Conservation (phyloP, 2,797 vertebrate genomes). For the Esox lucius region DNA sequence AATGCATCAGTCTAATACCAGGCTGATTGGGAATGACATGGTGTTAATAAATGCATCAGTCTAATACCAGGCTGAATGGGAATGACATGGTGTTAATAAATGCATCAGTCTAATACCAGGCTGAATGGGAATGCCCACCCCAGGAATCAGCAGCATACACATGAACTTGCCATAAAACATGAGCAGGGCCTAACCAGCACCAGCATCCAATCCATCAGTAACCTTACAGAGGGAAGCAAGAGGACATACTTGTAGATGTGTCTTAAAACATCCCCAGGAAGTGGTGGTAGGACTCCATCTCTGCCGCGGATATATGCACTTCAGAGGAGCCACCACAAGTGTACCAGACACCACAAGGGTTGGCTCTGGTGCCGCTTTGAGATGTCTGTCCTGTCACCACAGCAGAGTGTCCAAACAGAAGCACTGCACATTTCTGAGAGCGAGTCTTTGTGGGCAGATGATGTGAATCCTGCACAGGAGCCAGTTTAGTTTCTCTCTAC, state of each 20-base stretch:
- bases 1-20: too few relatives aligned
- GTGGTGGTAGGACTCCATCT: slow-evolving; percentile 86
- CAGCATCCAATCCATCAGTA: not conserved
- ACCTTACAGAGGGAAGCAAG: not conserved
- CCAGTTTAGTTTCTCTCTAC: not conserved
- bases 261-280: slow-evolving; percentile 80
- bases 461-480: too few relatives aligned
- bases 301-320: slow-evolving; percentile 82
- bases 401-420: slow-evolving; percentile 32
- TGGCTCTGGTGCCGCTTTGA: slow-evolving; percentile 43
- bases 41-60: not conserved
- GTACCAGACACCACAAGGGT: slow-evolving; percentile 63
- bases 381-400: slow-evolving; percentile 32
- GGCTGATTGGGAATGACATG: not conserved
- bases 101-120: not conserved
- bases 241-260: slow-evolving; percentile 76
- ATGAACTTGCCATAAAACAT: not conserved
- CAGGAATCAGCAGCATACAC: not conserved
- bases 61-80: not conserved
- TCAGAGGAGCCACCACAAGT: slow-evolving; percentile 62
- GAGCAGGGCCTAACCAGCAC: not conserved
- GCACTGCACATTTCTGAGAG: slow-evolving; percentile 26
- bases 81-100: not conserved
- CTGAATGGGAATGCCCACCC: not conserved
- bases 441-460: not conserved